These are phyloP conservation scores for Hypotaenidia okinawae DNA, from an alignment of 2,797 vertebrate species.

Conservation along the genomic window DNA sequence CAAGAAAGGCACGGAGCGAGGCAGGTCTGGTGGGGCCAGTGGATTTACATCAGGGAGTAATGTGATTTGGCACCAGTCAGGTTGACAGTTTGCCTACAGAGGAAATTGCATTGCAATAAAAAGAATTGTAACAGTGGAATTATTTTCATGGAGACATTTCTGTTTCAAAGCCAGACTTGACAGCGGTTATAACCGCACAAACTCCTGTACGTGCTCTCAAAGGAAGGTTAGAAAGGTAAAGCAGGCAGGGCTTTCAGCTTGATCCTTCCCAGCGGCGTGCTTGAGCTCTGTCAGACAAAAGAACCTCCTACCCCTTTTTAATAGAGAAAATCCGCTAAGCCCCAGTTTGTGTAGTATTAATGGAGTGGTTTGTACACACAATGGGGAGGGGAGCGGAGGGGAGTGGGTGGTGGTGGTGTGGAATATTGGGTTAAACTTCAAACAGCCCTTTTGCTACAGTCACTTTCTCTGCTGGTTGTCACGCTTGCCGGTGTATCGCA, in stretches of 20 bases:
- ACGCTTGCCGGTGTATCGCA: neutral
- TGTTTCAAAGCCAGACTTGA: neutral
- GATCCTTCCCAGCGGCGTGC: neutral
- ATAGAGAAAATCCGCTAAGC: neutral
- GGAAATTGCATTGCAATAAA: neutral
- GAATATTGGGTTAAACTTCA: neutral
- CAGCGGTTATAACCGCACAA: neutral
- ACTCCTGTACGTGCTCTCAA: neutral
- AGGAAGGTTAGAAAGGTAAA: neutral
- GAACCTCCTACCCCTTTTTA: neutral
- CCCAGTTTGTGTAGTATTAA: neutral
- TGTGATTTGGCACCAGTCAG: neutral
- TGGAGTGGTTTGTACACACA: neutral
- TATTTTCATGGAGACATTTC: neutral
- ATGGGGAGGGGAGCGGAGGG: too few species aligned
- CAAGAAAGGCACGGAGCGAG: neutral
- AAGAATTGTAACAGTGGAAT: neutral
- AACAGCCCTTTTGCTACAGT: neutral
- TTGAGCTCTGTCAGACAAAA: neutral
- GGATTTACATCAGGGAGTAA: neutral
- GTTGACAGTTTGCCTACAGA: neutral
- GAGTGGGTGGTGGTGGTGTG: too few species aligned
- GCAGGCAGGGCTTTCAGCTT: neutral
- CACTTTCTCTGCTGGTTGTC: neutral
- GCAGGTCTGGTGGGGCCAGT: neutral